phyloP scores from a whole-genome alignment of 2,797 vertebrate species.

The Eupleurogrammus muticus region DNA sequence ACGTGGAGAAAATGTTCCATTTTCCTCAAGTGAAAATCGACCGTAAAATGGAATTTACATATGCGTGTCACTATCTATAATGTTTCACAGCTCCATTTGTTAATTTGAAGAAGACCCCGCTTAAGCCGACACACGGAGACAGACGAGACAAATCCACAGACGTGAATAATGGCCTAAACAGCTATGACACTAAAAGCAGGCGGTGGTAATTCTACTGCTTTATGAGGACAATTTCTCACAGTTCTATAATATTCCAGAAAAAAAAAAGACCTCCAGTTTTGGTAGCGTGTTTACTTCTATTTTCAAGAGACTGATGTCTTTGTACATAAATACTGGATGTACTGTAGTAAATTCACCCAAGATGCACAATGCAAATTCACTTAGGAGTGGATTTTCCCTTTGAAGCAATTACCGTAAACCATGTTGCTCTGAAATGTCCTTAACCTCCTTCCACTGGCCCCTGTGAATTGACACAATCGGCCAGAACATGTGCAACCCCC shows the following conservation, averaged over 20 bases:
- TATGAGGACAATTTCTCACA: constrained; percentile 20
- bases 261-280: constrained; percentile 6
- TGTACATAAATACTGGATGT: not conserved
- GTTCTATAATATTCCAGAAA: not conserved
- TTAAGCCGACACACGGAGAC: constrained; percentile 26
- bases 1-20: constrained; percentile 32
- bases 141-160: constrained; percentile 40
- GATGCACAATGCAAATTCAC: constrained; percentile 23
- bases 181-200: constrained; percentile 13
- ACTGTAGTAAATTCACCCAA: constrained; percentile 2
- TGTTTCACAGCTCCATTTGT: constrained; percentile 42
- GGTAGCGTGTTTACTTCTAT: not conserved
- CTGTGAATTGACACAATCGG: constrained; percentile 61
- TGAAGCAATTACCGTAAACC: constrained; percentile 47
- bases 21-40: constrained; percentile 45
- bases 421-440: constrained; percentile 41
- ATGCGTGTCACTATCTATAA: constrained; percentile 23
- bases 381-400: constrained; percentile 52
- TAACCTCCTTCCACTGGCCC: constrained; percentile 52
- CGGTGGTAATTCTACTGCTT: constrained; percentile 10
- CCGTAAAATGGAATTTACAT: constrained; percentile 44
- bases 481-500: constrained; percentile 62
- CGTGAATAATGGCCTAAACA: constrained; percentile 39
- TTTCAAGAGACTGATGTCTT: constrained; percentile 3
- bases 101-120: constrained; percentile 38